Percentiles rank a stretch among this genome's conserved stretches.
phyloP scores from a whole-genome alignment of 2,113 vertebrate genomes.

The Upupa epops region DNA sequence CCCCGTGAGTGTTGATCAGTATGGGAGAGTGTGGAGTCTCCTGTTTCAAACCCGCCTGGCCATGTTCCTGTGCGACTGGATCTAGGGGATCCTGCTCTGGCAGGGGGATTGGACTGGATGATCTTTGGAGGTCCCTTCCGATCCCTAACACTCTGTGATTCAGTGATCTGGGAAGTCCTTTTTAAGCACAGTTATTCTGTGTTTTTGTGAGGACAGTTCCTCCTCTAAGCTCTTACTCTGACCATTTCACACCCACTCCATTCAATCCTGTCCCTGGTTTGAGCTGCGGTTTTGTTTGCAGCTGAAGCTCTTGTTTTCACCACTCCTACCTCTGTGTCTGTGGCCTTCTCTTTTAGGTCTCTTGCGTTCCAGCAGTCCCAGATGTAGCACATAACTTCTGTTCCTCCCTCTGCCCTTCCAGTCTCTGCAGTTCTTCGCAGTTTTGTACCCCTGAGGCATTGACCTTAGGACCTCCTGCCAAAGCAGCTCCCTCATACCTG shows the following conservation, averaged over 20 bases:
- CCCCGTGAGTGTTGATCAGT: too few relatives aligned
- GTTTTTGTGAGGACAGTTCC: background rate
- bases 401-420: background rate
- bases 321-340: background rate
- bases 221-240: background rate
- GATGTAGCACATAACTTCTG: background rate
- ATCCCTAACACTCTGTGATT: too few relatives aligned
- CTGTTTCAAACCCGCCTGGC: too few relatives aligned
- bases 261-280: background rate
- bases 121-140: too few relatives aligned
- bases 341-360: background rate
- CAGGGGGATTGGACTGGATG: too few relatives aligned
- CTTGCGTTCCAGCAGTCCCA: background rate
- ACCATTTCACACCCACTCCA: background rate
- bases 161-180: too few relatives aligned
- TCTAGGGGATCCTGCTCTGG: too few relatives aligned
- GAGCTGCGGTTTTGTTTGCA: background rate
- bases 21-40: too few relatives aligned
- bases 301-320: background rate
- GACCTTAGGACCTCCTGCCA: background rate
- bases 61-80: too few relatives aligned
- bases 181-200: too few relatives aligned
- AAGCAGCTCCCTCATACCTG: background rate
- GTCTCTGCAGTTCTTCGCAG: background rate
- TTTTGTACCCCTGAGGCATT: background rate